Conservation (phyloP, 2,113 vertebrate species). For the Balaenoptera acutorostrata region DNA sequence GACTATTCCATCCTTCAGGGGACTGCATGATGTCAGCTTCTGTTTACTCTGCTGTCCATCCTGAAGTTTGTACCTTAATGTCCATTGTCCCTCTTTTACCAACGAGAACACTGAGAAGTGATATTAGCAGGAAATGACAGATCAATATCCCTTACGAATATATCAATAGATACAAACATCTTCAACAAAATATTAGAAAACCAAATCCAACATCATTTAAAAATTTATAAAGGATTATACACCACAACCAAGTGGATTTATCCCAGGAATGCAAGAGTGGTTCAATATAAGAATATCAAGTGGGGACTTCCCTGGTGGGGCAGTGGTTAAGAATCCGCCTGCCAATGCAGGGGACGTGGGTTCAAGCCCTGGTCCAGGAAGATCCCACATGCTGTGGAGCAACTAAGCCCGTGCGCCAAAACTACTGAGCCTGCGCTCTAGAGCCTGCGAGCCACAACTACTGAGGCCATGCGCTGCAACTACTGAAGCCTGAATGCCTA, state of each 20-base stretch:
- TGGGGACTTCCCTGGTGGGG: neutral
- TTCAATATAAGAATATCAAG: neutral
- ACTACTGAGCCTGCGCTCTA: too few species aligned
- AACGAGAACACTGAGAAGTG: neutral
- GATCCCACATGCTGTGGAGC: too few species aligned
- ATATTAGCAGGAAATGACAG: neutral
- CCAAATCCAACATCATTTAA: neutral
- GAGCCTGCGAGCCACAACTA: too few species aligned
- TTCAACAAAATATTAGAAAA: neutral
- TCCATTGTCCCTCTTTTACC: neutral
- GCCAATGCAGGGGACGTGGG: too few species aligned
- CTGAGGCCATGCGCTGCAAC: too few species aligned
- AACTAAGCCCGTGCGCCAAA: too few species aligned
- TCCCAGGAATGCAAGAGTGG: neutral
- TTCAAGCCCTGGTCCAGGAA: too few species aligned
- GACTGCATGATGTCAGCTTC: neutral
- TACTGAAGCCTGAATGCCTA: too few species aligned
- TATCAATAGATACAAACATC: neutral
- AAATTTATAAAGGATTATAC: neutral
- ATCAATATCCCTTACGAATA: neutral
- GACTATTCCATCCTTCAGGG: neutral
- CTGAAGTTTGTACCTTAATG: neutral
- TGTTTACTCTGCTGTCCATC: neutral
- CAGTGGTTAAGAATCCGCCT: too few species aligned
- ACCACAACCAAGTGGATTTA: neutral